Evolutionary conservation across 2,888 invertebrate genomes (phyloP), one percentile per base, ranked within the genome.

Genomic region (Rhimphoctona megacephalus): DNA sequence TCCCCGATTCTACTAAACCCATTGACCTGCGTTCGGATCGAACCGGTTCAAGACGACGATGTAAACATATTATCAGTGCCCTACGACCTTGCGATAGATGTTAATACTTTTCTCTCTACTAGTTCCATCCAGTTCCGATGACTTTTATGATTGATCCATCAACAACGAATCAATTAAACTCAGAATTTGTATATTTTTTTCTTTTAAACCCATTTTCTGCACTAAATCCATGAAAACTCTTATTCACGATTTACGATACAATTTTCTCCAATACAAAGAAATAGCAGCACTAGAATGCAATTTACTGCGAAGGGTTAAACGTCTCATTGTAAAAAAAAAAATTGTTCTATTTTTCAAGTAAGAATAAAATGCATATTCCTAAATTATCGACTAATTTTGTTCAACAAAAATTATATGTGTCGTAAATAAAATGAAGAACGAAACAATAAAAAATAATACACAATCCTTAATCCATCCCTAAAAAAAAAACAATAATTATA

Each of bases 31-130:
- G 85, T 82, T 88, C 25, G 81, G 67, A 64, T 81, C 7, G 11
- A 89, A 88, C 89, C 81, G 85, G 89, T 81, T 85, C 39, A 5
- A n/a, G 14, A 17, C 19, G 74, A 17, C 52, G 74, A 72, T 64
- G 73, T 77, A 86, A 89, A 87, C 67, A 74, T 52, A 39, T 85
- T 88, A 88, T 88, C 89, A 22, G 46, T 76, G 84, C 83, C 80
- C 89, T 73, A 33, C 66, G 84, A 87, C 78, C 86, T 67, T 54
- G 36, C 36, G 64, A 81, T 72, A 70, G 30, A 77, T 22, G 49
- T 49, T 83, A 43, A 54, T 46, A 46, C 30, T 87, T 72, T 66
- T 9, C 25, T 76, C 30, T 17, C 0, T 77, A 78, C 84, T 78
- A 64, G 85, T 79, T 80, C 4, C 17, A 17, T 76, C 87, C 52